Evolutionary conservation across 2,113 vertebrate genomes (phyloP).

Genomic region (Plestiodon gilberti): DNA sequence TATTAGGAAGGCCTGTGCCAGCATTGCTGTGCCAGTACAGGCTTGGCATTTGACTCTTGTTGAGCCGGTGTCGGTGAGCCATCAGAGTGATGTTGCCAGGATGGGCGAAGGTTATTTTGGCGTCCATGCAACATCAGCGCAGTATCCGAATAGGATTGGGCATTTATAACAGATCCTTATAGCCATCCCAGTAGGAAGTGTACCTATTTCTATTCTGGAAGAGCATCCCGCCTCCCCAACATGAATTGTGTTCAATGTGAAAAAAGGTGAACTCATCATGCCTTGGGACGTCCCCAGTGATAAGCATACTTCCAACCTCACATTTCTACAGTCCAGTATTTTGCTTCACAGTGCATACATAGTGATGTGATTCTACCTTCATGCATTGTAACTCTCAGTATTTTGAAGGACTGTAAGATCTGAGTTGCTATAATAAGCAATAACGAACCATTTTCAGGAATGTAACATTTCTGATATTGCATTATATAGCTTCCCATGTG

Average conservation of each 20-base stretch:
- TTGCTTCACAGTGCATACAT: background rate
- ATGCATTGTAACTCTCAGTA: background rate
- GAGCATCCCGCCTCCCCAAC: background rate
- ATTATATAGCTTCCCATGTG: background rate
- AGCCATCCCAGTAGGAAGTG: background rate
- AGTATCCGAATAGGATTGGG: too few species aligned
- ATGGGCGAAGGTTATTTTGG: too few species aligned
- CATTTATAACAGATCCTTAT: background rate
- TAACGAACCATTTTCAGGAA: background rate
- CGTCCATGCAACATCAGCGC: too few species aligned
- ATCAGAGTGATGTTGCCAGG: too few species aligned
- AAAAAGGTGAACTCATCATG: background rate
- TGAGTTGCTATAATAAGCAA: background rate
- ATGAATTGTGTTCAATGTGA: background rate
- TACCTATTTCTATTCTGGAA: background rate
- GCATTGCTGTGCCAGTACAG: too few species aligned
- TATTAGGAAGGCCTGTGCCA: too few species aligned
- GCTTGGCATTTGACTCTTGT: too few species aligned
- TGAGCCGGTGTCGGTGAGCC: too few species aligned
- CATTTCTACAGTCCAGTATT: background rate
- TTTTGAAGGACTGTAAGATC: too few species aligned
- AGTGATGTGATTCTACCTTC: background rate
- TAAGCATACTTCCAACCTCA: too few species aligned
- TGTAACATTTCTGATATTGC: constrained; percentile 40
- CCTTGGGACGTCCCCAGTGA: background rate